Evolutionary conservation across 2,888 invertebrate species (phyloP), one percentile per base, ranked within the genome.

Genomic region (Chloromyia formosa): DNA sequence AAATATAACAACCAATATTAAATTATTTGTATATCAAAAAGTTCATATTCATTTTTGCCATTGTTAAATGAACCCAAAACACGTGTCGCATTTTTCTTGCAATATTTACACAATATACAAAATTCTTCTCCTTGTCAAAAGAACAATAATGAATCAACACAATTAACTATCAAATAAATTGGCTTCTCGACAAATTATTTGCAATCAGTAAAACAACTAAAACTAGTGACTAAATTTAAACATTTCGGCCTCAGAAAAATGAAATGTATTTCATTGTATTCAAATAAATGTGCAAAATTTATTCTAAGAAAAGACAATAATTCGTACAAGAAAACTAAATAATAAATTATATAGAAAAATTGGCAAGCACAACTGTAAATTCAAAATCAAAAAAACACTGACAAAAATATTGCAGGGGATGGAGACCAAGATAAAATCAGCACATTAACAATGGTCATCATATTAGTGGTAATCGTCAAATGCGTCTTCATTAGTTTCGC

Each of bases 401-500:
- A 78, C 80, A 80, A 77, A 80, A 80, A 81, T 80, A 79, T 87
- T 87, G 82, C 92, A 93, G 93, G 90, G 88, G 89, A 89, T 86
- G 89, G 90, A 87, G 89, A 90, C 87, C 89, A 90, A 85, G 90
- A 92, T 89, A 92, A 92, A 89, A 90, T 95, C 90, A 94, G 93
- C 90, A 94, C 94, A 85, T 89, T 94, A 87, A 89, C 90, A 86
- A 92, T 95, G 94, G 95, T 95, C 89, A 89, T 95, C 89, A 92
- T 95, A 88, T 92, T 95, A 90, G 93, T 95, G 87, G 92, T 92
- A 87, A 94, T 94, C 88, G 94, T 95, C 88, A 94, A 93, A 87
- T 92, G 92, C 87, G 95, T 95, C 92, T 95, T 95, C 94, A 92
- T 95, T 91, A 93, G 93, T 91, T 95, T 95, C 91, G 94, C 95